Evolutionary conservation across 2,797 vertebrate genomes (phyloP).

Genomic region (Pangasius larnaudii): DNA sequence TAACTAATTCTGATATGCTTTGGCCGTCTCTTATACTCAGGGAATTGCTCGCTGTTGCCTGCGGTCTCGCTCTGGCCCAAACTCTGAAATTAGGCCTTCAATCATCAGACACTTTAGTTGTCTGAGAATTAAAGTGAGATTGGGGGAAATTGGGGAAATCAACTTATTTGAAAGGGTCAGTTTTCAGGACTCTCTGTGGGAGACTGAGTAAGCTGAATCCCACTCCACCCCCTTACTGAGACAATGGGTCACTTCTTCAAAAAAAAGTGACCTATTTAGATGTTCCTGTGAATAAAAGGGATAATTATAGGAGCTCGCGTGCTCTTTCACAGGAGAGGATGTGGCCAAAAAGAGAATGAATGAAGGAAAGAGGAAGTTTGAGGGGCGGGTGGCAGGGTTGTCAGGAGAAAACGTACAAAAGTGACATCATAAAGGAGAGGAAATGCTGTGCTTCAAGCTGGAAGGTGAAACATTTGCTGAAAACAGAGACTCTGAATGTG

Average conservation of each 20-base stretch:
- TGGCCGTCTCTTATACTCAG: too few species aligned
- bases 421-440: conserved; percentile 52
- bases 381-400: conserved; percentile 12
- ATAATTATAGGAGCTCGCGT: conserved; percentile 74
- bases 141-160: conserved; percentile 2
- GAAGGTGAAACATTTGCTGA: conserved; percentile 72
- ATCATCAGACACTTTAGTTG: not conserved
- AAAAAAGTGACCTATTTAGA: conserved; percentile 65
- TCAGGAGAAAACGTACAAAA: conserved; percentile 60
- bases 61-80: not conserved
- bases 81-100: not conserved
- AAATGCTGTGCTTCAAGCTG: conserved; percentile 61
- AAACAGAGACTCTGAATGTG: conserved; percentile 64
- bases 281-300: conserved; percentile 68
- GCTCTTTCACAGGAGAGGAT: conserved; percentile 69
- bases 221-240: conserved; percentile 65
- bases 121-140: conserved; percentile 17
- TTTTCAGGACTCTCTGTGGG: conserved; percentile 45
- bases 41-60: not conserved
- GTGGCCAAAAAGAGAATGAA: conserved; percentile 58
- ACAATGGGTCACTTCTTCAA: conserved; percentile 74
- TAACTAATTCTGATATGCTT: too few species aligned
- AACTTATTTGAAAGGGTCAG: conserved; percentile 36
- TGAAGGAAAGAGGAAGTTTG: conserved; percentile 62
- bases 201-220: conserved; percentile 20